A percentile compares a stretch with the other conserved stretches of the same genome.
Conservation (phyloP, 2,797 vertebrate species). For the Xerus rutilus region DNA sequence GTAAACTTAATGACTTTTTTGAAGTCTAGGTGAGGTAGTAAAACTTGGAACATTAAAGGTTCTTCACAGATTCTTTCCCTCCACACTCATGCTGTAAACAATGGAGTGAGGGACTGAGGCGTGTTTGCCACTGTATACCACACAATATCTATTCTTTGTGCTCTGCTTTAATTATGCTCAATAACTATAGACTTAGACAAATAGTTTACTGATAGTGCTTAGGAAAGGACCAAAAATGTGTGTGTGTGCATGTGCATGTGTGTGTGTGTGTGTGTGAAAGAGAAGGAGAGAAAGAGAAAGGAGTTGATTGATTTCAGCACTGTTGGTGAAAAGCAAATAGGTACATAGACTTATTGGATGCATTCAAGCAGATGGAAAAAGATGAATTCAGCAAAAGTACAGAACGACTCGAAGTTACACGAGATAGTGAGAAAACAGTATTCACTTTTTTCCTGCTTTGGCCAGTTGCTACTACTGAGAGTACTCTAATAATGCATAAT, state of each 20-base stretch:
- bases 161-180: not conserved
- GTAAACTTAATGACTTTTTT: not conserved
- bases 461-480: not conserved
- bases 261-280: too few species aligned
- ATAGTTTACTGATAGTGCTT: not conserved
- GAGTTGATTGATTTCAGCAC: not conserved
- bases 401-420: not conserved
- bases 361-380: not conserved
- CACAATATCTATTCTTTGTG: not conserved
- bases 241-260: too few species aligned
- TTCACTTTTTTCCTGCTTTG: not conserved
- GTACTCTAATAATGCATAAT: not conserved
- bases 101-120: not conserved
- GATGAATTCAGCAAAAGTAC: not conserved
- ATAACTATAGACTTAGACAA: not conserved
- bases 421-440: not conserved
- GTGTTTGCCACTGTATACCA: not conserved
- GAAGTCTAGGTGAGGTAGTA: not conserved
- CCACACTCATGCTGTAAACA: not conserved
- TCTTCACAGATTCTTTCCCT: not conserved
- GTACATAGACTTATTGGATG: not conserved
- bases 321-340: not conserved
- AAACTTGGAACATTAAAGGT: not conserved
- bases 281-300: too few species aligned
- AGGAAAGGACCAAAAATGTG: not conserved